Conservation (phyloP, 2,888 invertebrate species). For the Cancer borealis region DNA sequence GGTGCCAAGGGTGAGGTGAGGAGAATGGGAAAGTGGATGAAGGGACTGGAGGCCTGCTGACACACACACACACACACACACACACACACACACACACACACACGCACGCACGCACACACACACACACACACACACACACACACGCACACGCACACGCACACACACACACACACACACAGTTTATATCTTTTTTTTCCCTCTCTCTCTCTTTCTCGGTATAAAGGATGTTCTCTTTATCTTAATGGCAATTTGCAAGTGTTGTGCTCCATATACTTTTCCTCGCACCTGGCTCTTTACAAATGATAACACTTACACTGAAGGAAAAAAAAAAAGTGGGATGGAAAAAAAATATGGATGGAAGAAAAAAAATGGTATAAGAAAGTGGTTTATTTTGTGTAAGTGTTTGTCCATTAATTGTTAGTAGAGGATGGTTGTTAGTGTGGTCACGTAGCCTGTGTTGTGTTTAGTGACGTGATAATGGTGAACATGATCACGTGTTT, state of each 20-base stretch:
- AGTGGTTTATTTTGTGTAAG: neutral
- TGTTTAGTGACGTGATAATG: neutral
- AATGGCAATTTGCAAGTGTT: constrained; percentile 52
- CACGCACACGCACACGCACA: neutral
- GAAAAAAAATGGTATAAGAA: neutral
- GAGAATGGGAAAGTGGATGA: neutral
- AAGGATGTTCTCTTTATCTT: constrained; percentile 40
- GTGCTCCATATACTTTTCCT: neutral
- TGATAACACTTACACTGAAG: neutral
- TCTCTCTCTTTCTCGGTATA: neutral
- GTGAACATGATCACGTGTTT: neutral
- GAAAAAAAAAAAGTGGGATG: neutral
- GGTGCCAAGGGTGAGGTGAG: neutral
- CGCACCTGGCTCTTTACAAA: neutral
- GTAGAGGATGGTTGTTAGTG: neutral
- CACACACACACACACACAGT: neutral
- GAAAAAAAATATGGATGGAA: neutral
- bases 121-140: constrained; percentile 31
- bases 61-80: constrained; percentile 37
- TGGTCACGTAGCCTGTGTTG: neutral
- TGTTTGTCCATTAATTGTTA: neutral
- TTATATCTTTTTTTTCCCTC: too few species aligned
- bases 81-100: constrained; percentile 31
- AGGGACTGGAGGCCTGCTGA: neutral
- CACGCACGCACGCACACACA: neutral